Base-by-base conservation (phyloP, 1,140 invertebrate species). In the Drosophila malerkotliana region DNA sequence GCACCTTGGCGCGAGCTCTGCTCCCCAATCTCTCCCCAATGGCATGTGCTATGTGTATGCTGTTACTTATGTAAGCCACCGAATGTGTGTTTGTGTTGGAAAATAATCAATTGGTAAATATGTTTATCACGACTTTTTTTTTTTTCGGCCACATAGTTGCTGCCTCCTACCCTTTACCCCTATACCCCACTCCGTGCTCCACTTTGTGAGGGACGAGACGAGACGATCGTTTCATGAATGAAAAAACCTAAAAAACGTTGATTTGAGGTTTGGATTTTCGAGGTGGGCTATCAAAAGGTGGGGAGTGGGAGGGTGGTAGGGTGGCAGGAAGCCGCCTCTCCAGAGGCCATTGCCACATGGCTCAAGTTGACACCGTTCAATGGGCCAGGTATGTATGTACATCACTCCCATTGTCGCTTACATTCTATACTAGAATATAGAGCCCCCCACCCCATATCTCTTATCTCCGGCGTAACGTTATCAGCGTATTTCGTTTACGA, bases 21-120 rank as follows among this genome's bases (percentile, higher is more conserved):
- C 62, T 37, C 26, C 57, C 74, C 73, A 73, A 67, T 47, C 41
- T 18, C 15, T 44, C n/a, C 15, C 44, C 44, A 47, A 78, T 41
- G 59, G 75, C 59, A 74, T 63, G 62, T 79, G 71, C 34, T 58
- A 34, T 39, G 47, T 48, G 53, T 62, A 28, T 57, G 51, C 26
- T 51, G 28, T 37, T 49, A 49, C 63, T 67, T 68, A 68, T 68
- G 61, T 68, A 68, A 64, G 63, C 59, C 59, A 51, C 21, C 28
- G 61, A 12, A 28, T 57, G 52, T 57, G 51, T 67, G 66, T 52
- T 61, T 79, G 52, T 73, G 68, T 60, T 78, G 69, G 80, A 84
- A 84, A 79, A 79, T 84, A 84, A 84, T 84, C 80, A 84, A 84
- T 84, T 79, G 80, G 83, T 87, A 87, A 87, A 87, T 87, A 87